These are phyloP conservation scores for Columbina picui DNA, from an alignment of 2,113 vertebrate species.

Conservation along the genomic window DNA sequence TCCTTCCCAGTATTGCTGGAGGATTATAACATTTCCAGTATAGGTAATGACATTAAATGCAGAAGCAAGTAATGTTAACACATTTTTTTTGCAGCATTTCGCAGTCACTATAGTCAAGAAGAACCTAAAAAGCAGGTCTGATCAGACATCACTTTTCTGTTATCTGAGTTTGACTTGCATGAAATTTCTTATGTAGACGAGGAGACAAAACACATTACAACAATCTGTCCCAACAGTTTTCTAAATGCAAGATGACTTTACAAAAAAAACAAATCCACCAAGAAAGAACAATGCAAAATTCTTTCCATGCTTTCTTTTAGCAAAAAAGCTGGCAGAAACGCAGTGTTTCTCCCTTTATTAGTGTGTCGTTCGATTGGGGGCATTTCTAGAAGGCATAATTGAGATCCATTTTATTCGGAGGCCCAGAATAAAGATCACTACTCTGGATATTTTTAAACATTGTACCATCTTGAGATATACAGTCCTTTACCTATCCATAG, in stretches of 20 bases:
- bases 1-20: background rate
- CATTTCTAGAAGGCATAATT: background rate
- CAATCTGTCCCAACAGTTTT: background rate
- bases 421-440: background rate
- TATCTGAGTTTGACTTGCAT: background rate
- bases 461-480: background rate
- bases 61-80: background rate
- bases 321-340: background rate
- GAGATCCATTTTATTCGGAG: background rate
- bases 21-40: background rate
- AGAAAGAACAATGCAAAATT: background rate
- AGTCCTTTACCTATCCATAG: background rate
- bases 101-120: background rate
- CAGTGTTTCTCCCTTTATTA: background rate
- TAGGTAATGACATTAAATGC: background rate
- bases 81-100: background rate
- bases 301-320: background rate
- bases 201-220: background rate
- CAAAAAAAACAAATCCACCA: background rate
- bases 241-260: background rate
- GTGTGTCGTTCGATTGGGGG: rapidly evolving
- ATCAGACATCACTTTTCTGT: background rate
- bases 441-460: background rate
- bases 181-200: background rate
- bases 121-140: background rate